phyloP scores from a whole-genome alignment of 2,888 invertebrate species.

The Cristatella mucedo region DNA sequence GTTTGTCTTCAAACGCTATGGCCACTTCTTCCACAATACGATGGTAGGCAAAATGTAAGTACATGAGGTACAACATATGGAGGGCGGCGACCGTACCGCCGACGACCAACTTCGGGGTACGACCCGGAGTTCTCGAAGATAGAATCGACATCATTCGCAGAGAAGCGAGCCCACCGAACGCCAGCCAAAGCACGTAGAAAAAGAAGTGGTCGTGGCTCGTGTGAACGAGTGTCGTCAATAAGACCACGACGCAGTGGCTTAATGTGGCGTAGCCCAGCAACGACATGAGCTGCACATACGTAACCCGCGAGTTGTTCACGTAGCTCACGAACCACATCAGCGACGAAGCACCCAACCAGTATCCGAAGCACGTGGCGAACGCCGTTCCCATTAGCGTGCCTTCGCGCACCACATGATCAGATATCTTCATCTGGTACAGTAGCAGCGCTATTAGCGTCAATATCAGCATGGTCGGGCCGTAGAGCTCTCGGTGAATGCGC shows the following conservation, averaged over 20 bases:
- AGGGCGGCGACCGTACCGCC: conserved; percentile 27
- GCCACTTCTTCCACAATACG: conserved; percentile 34
- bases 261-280: conserved; percentile 41
- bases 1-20: too few species aligned
- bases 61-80: conserved; percentile 40
- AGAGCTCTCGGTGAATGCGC: conserved; percentile 37
- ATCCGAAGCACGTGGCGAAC: conserved; percentile 41
- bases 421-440: conserved; percentile 41
- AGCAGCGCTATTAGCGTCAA: conserved; percentile 41
- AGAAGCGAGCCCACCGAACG: conserved; percentile 38
- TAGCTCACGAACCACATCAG: conserved; percentile 36
- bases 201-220: conserved; percentile 39
- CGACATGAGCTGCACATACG: conserved; percentile 37
- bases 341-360: conserved; percentile 40
- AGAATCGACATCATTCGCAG: conserved; percentile 38
- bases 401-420: conserved; percentile 38
- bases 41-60: conserved; percentile 43
- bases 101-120: conserved; percentile 33
- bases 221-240: conserved; percentile 39
- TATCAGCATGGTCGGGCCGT: conserved; percentile 42
- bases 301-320: conserved; percentile 36
- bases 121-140: conserved; percentile 30
- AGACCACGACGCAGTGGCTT: conserved; percentile 40
- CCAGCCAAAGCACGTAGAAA: conserved; percentile 38
- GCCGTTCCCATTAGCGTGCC: conserved; percentile 43